Base-by-base conservation (phyloP, 2,113 vertebrate genomes). In the Phrynosoma platyrhinos region DNA sequence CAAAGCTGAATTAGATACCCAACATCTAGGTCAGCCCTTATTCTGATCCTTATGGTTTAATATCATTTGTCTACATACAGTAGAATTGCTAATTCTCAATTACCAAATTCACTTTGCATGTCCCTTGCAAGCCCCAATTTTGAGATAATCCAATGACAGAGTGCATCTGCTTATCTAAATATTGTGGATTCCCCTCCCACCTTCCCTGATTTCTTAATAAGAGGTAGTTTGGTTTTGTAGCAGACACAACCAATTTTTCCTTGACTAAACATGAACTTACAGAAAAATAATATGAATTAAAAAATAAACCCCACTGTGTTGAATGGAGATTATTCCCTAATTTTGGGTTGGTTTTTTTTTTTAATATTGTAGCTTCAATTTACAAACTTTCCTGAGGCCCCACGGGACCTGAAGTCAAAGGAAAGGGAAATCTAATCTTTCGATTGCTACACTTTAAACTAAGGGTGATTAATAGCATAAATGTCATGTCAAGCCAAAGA, bases 91-190 rank as follows among this genome's bases (percentile, higher is more conserved):
- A 75, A 62, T 87, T 82, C 55, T 36, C 58, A 82, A 82, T 82
- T 82, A 87, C 25, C 71, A 76, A 75, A 87, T 82, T 87, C 81
- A 79, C 12, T 82, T 66, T 66, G 79, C 18, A 47, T 53, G n/a
- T 9, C 69, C 58, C 53, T 32, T 82, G 42, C 76, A 25, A 9
- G 52, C 53, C 58, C 72, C 76, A 71, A 81, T 83, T 66, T 77
- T 68, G 82, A 66, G 55, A 83, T 82, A 88, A 87, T 82, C 47
- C 64, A 86, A 79, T 86, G 77, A 79, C 9, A 55, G 66, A 79
- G 47, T 36, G 32, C 77, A 71, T 71, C 79, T 66, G 86, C 30
- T 82, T 66, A 76, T 36, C 79, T 86, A 78, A 78, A 86, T 52
- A 23, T 23, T 78, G 4, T 64, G 27, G 36, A 74, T 77, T 64